These are phyloP conservation scores for Mormyrops attenuatus DNA, from an alignment of 2,797 vertebrate species.

Conservation along the genomic window DNA sequence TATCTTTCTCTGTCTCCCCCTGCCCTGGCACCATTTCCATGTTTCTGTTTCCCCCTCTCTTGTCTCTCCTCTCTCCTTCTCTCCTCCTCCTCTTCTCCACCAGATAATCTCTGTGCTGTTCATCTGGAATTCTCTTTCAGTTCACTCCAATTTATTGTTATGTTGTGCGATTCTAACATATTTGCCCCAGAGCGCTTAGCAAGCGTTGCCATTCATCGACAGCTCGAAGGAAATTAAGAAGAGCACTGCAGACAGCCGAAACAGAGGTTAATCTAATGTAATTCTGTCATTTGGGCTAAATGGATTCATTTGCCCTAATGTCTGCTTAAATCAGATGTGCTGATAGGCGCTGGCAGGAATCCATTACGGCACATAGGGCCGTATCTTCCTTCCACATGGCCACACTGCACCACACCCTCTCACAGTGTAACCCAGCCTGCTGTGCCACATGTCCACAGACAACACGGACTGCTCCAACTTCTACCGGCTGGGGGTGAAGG, in stretches of 20 bases:
- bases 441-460: slow-evolving; percentile 62
- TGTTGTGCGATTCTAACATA: background rate
- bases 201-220: background rate
- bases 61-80: background rate
- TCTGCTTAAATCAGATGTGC: background rate
- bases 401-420: background rate
- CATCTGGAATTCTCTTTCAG: background rate
- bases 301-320: slow-evolving; percentile 9
- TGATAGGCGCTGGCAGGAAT: background rate
- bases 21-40: too few species aligned
- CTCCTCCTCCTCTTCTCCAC: background rate
- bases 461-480: slow-evolving; percentile 84
- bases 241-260: background rate
- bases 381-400: background rate
- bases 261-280: slow-evolving; percentile 2
- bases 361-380: background rate
- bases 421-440: background rate
- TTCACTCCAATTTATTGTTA: background rate
- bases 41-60: background rate
- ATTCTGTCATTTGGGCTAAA: background rate
- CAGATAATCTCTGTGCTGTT: background rate
- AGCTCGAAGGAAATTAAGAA: background rate
- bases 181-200: background rate
- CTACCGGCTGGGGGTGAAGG: slow-evolving; percentile 89
- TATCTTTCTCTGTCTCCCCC: background rate